A percentile compares a stretch with the other conserved stretches of the same genome.
These are phyloP conservation scores for Anhinga rufa DNA, from an alignment of 2,113 vertebrate species.

Conservation along the genomic window DNA sequence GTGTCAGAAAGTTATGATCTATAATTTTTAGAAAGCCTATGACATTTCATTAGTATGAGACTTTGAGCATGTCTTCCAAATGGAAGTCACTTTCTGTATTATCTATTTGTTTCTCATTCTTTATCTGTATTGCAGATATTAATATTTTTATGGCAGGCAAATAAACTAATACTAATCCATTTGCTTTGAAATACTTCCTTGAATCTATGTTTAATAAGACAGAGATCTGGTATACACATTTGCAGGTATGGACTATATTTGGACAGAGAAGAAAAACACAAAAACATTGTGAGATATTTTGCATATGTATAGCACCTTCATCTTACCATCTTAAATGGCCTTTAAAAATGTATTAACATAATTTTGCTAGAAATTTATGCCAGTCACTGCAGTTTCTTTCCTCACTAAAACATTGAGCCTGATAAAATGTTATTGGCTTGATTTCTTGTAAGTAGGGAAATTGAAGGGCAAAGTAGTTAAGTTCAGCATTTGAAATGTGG, in stretches of 20 bases:
- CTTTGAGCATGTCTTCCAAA: neutral
- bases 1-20: conserved; percentile 7
- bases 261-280: neutral
- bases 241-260: neutral
- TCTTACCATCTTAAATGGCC: neutral
- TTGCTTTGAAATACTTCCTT: neutral
- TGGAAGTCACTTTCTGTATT: neutral
- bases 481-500: neutral
- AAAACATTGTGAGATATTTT: neutral
- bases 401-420: neutral
- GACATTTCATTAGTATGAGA: neutral
- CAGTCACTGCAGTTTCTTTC: neutral
- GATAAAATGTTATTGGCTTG: neutral
- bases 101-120: neutral
- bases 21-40: neutral
- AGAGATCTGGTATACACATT: neutral
- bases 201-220: neutral
- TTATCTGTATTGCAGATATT: neutral
- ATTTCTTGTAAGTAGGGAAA: conserved; percentile 20
- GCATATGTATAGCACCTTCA: neutral
- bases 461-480: neutral
- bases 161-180: neutral
- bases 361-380: neutral
- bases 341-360: neutral
- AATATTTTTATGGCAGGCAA: neutral